Percentiles rank a stretch among this genome's conserved stretches.
phyloP scores from a whole-genome alignment of 2,113 vertebrate species.

The Pseudonaja textilis region DNA sequence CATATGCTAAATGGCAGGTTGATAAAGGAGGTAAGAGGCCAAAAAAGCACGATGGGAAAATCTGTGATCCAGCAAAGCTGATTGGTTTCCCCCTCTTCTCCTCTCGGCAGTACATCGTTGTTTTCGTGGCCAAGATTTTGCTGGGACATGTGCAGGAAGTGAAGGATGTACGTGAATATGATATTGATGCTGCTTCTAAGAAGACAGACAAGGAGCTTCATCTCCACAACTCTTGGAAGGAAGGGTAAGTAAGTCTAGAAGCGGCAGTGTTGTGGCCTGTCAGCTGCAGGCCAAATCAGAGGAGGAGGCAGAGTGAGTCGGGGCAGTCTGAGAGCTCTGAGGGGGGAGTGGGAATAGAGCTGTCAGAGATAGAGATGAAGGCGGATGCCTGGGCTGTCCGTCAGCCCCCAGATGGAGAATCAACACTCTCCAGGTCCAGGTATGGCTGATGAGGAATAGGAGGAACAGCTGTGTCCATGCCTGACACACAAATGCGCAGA shows the following conservation, averaged over 20 bases:
- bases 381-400: no score
- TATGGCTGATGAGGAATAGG: no score
- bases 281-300: no score
- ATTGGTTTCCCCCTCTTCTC: rapidly evolving
- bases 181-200: slow-evolving; percentile 56
- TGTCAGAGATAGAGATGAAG: no score
- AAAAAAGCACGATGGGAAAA: not conserved
- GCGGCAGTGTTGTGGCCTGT: no score
- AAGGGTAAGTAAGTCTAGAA: slow-evolving; percentile 59
- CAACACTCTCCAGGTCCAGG: no score
- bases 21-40: not conserved
- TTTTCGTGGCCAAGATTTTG: slow-evolving; percentile 88
- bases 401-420: no score
- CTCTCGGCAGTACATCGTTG: slow-evolving; percentile 84
- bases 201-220: slow-evolving; percentile 3
- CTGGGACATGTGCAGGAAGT: slow-evolving; percentile 85
- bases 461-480: no score
- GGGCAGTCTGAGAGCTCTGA: no score
- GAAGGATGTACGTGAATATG: slow-evolving; percentile 89
- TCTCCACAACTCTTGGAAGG: slow-evolving; percentile 54
- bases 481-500: no score
- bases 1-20: not conserved
- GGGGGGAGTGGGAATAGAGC: no score
- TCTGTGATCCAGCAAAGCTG: not conserved
- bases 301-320: no score